Base-by-base conservation (phyloP, 2,888 invertebrate genomes). In the Hypselothyrea guttata region DNA sequence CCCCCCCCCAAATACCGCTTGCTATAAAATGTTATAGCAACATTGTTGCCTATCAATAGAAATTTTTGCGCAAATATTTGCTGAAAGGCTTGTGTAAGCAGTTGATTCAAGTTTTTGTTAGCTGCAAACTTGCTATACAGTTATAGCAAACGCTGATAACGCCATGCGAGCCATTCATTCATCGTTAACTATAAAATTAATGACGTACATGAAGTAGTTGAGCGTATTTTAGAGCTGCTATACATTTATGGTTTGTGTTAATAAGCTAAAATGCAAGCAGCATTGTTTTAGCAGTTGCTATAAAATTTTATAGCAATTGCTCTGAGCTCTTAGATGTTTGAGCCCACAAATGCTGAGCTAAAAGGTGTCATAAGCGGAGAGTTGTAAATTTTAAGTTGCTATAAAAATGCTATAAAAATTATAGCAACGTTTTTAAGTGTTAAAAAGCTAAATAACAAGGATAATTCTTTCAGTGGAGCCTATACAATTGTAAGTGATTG, bases 11-110 rank as follows among this genome's bases (percentile, higher is more conserved):
- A n/a, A n/a, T n/a, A n/a, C n/a, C 2, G 35, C 12, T 62, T 55
- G 62, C 55, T 42, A 49, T 58, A 68, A 44, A 22, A 22, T 8
- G 12, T 37, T 47, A 18, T 55, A 7, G 35, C 22, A 27, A 31
- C 16, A 15, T 9, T 22, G 13, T 11, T 31, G 12, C 8, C 35
- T 13, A 7, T 38, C 38, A n/a, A 11, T 11, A n/a, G 38, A n/a
- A 18, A 18, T 7, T 16, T 9, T 7, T n/a, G 8, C 1, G 7
- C 22, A 22, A 2, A 22, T 5, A 22, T 22, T 22, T 22, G 22
- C 2, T 4, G 2, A 22, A 22, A 22, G 2, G 22, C 22, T 5
- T 22, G 22, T 22, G 22, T 5, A 22, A 22, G 22, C 22, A 22
- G 5, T 22, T 5, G 22, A 4, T 4, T 22, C 3, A 4, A 22